Conservation (phyloP, 2,113 vertebrate species). For the Peucedramus taeniatus region DNA sequence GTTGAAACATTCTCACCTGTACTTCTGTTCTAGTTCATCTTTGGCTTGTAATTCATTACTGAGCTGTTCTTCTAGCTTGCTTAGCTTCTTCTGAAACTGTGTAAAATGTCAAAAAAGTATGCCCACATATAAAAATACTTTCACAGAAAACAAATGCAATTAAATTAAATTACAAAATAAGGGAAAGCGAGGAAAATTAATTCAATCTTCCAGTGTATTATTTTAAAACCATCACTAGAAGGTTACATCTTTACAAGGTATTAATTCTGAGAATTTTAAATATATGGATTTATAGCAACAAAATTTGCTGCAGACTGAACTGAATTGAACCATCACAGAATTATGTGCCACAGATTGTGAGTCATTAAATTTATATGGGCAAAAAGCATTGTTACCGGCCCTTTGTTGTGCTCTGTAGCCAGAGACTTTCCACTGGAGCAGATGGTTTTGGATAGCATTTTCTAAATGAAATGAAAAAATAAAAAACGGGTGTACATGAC, state of each 20-base stretch:
- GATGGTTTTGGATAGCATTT: not conserved
- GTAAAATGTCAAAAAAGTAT: slow-evolving; percentile 61
- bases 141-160: not conserved
- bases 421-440: not conserved
- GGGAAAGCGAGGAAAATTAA: not conserved
- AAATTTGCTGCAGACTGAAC: not conserved
- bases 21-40: slow-evolving; percentile 91
- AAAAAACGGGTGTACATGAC: not conserved
- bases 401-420: not conserved
- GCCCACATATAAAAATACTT: not conserved
- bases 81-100: slow-evolving; percentile 89
- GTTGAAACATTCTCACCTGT: slow-evolving; percentile 75
- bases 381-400: not conserved
- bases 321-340: not conserved
- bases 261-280: not conserved
- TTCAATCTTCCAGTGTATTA: not conserved
- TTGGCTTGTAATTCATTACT: slow-evolving; percentile 88
- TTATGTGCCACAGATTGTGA: not conserved
- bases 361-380: not conserved
- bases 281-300: not conserved
- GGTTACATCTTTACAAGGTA: not conserved
- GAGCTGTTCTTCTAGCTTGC: slow-evolving; percentile 86
- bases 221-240: not conserved
- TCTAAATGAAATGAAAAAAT: not conserved
- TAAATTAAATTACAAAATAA: not conserved